Evolutionary conservation across 2,888 invertebrate species (phyloP).

Genomic region (Conistra vaccinii): DNA sequence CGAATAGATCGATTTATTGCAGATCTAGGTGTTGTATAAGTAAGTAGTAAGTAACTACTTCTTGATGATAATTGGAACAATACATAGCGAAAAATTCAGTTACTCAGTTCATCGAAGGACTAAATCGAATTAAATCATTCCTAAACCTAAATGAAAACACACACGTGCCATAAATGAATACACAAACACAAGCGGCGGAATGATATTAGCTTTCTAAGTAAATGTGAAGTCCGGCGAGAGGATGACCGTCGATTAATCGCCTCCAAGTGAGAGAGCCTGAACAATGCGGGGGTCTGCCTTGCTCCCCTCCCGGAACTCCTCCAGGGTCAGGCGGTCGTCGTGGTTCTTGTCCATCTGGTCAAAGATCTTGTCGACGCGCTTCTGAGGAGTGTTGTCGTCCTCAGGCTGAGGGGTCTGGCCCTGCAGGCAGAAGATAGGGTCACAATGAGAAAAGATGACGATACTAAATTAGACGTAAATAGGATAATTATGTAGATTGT

Average conservation of each 20-base stretch:
- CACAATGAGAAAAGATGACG: neutral
- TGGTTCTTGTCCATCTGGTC: conserved; percentile 99
- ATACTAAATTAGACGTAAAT: neutral
- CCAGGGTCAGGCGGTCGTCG: conserved; percentile 98
- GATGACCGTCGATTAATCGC: conserved; percentile 92
- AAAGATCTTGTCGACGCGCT: conserved; percentile 99
- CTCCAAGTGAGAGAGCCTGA: conserved; percentile 97
- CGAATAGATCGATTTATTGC: neutral
- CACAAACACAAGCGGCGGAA: conserved; percentile 71
- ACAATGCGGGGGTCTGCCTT: conserved; percentile 99
- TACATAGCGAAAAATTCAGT: neutral
- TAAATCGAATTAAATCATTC: conserved; percentile 4
- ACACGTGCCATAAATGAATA: neutral
- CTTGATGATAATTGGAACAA: conserved; percentile 2
- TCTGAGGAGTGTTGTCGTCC: conserved; percentile 98
- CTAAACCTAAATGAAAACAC: conserved; percentile 13
- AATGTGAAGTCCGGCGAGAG: conserved; percentile 90
- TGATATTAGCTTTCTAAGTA: conserved; percentile 76
- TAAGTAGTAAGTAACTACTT: neutral
- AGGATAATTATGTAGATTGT: neutral
- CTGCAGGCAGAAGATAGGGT: conserved; percentile 84
- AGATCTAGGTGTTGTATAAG: neutral
- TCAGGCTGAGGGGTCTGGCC: conserved; percentile 97
- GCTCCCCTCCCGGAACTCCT: conserved; percentile 99
- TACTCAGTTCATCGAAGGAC: conserved; percentile 9